Evolutionary conservation across 2,888 invertebrate genomes (phyloP).

Genomic region (Mechanitis mazaeus): DNA sequence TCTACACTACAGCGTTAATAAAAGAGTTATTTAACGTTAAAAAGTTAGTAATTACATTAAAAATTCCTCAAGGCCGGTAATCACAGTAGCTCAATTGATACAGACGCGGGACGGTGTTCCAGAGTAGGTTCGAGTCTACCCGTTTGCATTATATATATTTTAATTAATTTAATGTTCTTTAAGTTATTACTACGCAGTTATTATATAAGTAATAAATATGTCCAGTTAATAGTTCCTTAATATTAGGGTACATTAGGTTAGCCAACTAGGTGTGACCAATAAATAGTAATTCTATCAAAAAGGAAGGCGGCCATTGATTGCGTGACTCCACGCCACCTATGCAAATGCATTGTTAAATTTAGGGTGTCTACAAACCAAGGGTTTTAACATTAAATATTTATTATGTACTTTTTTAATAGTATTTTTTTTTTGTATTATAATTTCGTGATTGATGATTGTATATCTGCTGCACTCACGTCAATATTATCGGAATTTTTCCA

Average conservation of each 20-base stretch:
- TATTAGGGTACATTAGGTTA: conserved; percentile 21
- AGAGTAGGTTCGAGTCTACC: too few relatives aligned
- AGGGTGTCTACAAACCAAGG: conserved; percentile 3
- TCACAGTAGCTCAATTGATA: too few relatives aligned
- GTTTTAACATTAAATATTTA: not conserved
- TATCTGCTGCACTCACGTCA: too few relatives aligned
- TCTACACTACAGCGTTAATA: too few relatives aligned
- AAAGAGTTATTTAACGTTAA: too few relatives aligned
- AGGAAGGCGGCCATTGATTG: conserved; percentile 33
- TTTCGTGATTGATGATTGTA: too few relatives aligned
- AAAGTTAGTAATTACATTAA: not conserved
- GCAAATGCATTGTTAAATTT: conserved; percentile 30
- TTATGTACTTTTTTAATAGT: not conserved
- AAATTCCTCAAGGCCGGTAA: too few relatives aligned
- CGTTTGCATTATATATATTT: too few relatives aligned
- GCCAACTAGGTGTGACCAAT: conserved; percentile 28
- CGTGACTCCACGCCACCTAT: conserved; percentile 46
- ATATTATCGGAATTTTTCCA: too few relatives aligned
- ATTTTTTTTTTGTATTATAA: not conserved
- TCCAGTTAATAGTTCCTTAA: not conserved
- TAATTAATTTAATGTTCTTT: too few relatives aligned
- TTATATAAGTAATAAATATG: not conserved
- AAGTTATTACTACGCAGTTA: not conserved
- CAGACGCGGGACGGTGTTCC: too few relatives aligned
- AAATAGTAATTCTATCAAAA: conserved; percentile 24